Percentiles rank a stretch among this genome's conserved stretches.
Evolutionary conservation across 1,140 invertebrate genomes (phyloP).

Genomic region (Lepidurus couesii): DNA sequence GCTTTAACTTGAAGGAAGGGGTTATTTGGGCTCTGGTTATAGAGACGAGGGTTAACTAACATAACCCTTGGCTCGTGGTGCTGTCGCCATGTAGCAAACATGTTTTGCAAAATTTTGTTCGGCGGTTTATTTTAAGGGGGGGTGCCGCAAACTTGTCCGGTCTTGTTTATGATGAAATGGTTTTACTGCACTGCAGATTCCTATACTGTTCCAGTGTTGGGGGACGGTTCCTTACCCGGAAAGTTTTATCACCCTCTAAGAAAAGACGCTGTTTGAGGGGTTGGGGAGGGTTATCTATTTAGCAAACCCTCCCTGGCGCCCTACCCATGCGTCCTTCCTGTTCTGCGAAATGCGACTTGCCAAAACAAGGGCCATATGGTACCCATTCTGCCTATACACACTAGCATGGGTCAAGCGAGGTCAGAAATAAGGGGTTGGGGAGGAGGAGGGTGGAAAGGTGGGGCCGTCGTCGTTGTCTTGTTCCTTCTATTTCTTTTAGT

Average conservation of each 20-base stretch:
- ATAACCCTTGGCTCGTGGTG: background rate
- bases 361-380: background rate
- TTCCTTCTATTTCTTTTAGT: background rate
- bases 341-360: background rate
- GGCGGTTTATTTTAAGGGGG: slow-evolving; percentile 3
- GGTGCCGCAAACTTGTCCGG: background rate
- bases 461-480: background rate
- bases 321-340: background rate
- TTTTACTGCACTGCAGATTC: background rate
- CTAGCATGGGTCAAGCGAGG: background rate
- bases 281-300: background rate
- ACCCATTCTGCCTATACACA: background rate
- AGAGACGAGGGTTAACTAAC: background rate
- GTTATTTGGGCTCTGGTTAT: background rate
- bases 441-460: background rate
- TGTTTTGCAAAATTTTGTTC: background rate
- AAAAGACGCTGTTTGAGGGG: background rate
- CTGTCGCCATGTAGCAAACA: background rate
- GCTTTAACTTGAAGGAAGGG: background rate
- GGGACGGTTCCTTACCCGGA: background rate
- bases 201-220: background rate
- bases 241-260: background rate
- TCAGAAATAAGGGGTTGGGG: background rate
- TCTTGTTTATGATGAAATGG: background rate
- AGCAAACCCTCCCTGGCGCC: background rate